Base-by-base conservation (phyloP, 2,888 invertebrate genomes). In the Rhabditophanes sp. region DNA sequence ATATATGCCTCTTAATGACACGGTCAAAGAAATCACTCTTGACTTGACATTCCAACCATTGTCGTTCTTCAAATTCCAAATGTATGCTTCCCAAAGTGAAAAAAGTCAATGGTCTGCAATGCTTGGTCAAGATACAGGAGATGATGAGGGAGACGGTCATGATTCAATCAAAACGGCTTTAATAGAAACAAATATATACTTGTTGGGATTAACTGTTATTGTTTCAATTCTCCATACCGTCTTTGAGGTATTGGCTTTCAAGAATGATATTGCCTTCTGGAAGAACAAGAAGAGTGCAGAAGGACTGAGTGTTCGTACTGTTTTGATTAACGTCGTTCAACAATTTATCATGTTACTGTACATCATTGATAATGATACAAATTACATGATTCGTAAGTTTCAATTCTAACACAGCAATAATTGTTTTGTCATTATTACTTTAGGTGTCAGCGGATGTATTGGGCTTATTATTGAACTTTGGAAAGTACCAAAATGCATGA, bases 221-320 rank as follows among this genome's bases (percentile, higher is more conserved):
- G 79, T 99, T 0, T 90, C 93, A 1, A 75, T 96, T 37, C 72
- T 96, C 14, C 96, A 99, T 70, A 90, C 87, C 37, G 77, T 96
- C 43, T 96, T 99, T 72, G 96, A 99, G 68, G 75, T 99, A 50
- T 73, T 99, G 35, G 96, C 96, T 25, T 99, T 99, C 68, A 99
- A 99, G 72, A 99, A 99, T 71, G 96, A 99, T 67, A 99, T 99
- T 60, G 96, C 99, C 68, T 99, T 99, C 67, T 99, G 96, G 96
- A 85, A 87, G 57, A 88, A 87, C 61, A 75, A 90, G 11, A 84
- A 90, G 66, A 85, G 87, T 0, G 71, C 96, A 27, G 93, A 96
- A 35, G 54, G 63, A 25, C 73, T 99, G 23, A 93, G 93, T 0
- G 93, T 99, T 3, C 76, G 93, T 47, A 88, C 85, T 1, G 90